Percentiles rank a stretch among this genome's conserved stretches.
Evolutionary conservation across 1,140 invertebrate genomes (phyloP).

Genomic region (Dinoponera quadriceps): DNA sequence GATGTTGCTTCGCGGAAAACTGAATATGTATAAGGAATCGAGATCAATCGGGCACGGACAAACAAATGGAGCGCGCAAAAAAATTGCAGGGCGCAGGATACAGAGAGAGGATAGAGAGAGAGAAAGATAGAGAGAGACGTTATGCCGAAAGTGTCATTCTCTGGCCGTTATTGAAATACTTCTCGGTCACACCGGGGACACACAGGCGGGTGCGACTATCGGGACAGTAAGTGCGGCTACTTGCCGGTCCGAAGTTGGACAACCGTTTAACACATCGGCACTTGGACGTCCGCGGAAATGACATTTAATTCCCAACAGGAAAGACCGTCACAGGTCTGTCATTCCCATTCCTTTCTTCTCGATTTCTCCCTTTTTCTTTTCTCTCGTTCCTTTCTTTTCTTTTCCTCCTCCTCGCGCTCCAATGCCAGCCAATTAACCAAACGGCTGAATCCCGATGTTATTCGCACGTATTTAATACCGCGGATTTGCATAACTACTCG

Average conservation of each 20-base stretch:
- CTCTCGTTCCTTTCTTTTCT: background rate
- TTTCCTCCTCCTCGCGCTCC: background rate
- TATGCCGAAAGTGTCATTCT: too few relatives aligned
- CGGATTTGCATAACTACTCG: constrained; percentile 24
- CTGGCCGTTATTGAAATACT: too few relatives aligned
- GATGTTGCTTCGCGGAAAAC: too few relatives aligned
- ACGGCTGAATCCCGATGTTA: background rate
- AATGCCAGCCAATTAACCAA: background rate
- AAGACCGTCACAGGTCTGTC: background rate
- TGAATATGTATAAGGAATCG: too few relatives aligned
- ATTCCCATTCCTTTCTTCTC: too few relatives aligned
- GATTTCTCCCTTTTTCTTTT: background rate
- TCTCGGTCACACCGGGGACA: too few relatives aligned
- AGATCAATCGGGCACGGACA: too few relatives aligned
- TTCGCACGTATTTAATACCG: background rate
- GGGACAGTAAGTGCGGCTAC: background rate
- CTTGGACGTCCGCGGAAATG: background rate
- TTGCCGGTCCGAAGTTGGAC: background rate
- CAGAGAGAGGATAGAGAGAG: too few relatives aligned
- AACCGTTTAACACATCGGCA: background rate
- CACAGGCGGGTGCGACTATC: too few relatives aligned
- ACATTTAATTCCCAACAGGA: background rate
- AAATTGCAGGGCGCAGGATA: too few relatives aligned
- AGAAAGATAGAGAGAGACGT: too few relatives aligned
- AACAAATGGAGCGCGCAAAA: background rate